Conservation (phyloP, 2,113 vertebrate species). For the Rostratula benghalensis region DNA sequence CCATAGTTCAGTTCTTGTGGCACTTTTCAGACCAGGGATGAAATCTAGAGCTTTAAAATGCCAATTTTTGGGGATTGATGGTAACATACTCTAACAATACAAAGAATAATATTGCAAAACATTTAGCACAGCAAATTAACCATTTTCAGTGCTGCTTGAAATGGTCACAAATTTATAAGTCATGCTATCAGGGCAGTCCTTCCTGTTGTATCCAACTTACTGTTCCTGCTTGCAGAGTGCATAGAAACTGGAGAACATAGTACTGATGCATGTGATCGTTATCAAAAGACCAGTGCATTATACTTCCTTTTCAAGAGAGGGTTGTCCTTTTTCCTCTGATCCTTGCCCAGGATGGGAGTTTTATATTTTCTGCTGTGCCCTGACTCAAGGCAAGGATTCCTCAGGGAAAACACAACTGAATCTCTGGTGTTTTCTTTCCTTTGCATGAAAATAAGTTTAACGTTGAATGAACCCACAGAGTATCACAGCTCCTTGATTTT, state of each 20-base stretch:
- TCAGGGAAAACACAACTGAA: rapidly evolving
- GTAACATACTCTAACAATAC: neutral
- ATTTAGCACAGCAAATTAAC: neutral
- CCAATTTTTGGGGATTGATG: neutral
- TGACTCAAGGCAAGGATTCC: neutral
- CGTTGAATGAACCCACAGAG: neutral
- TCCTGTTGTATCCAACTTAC: neutral
- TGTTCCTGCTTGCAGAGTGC: neutral
- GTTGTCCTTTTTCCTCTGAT: neutral
- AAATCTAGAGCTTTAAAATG: neutral
- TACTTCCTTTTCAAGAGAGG: neutral
- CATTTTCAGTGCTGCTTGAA: neutral
- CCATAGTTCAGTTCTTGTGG: neutral
- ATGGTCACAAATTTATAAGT: neutral
- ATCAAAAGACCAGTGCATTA: neutral
- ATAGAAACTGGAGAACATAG: neutral
- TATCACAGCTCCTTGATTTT: neutral
- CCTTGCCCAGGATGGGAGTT: neutral
- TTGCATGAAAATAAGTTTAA: neutral
- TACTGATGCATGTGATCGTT: rapidly evolving
- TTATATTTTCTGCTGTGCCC: neutral
- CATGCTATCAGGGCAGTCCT: neutral
- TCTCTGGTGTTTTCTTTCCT: neutral
- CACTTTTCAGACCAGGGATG: neutral
- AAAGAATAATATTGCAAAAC: neutral